phyloP scores from a whole-genome alignment of 1,140 invertebrate genomes.

The Solenopsis fugax region DNA sequence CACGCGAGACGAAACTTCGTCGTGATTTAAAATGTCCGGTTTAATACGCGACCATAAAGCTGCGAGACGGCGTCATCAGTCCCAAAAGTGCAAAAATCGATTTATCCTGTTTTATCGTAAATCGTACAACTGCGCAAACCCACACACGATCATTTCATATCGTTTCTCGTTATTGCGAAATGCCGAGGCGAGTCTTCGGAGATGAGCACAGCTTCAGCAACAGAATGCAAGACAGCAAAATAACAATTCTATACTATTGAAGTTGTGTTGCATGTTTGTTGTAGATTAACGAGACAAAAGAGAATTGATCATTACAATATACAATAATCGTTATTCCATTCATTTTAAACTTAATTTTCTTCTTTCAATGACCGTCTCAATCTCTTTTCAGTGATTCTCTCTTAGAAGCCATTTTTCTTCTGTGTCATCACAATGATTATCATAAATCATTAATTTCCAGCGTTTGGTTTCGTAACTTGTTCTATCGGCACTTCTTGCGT shows the following conservation, averaged over 20 bases:
- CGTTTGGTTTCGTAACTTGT: neutral
- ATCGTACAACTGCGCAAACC: slow-evolving; percentile 16
- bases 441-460: neutral
- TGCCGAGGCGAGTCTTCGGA: neutral
- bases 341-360: neutral
- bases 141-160: slow-evolving; percentile 6
- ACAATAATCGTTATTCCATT: neutral
- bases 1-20: neutral
- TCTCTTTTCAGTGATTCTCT: neutral
- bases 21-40: slow-evolving; percentile 53
- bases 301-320: neutral
- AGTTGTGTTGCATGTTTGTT: neutral
- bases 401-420: neutral
- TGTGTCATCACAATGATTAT: neutral
- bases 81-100: slow-evolving; percentile 61
- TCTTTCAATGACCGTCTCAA: too few species aligned
- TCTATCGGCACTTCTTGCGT: neutral
- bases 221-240: neutral
- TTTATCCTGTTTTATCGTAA: slow-evolving; percentile 55
- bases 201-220: neutral
- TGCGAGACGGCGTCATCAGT: slow-evolving; percentile 51
- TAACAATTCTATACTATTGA: neutral
- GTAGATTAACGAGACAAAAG: neutral
- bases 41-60: slow-evolving; percentile 56
- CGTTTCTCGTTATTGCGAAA: slow-evolving; percentile 3